Percentiles rank a stretch among this genome's conserved stretches.
Conservation (phyloP, 2,113 vertebrate species). For the Gracilinanus agilis region DNA sequence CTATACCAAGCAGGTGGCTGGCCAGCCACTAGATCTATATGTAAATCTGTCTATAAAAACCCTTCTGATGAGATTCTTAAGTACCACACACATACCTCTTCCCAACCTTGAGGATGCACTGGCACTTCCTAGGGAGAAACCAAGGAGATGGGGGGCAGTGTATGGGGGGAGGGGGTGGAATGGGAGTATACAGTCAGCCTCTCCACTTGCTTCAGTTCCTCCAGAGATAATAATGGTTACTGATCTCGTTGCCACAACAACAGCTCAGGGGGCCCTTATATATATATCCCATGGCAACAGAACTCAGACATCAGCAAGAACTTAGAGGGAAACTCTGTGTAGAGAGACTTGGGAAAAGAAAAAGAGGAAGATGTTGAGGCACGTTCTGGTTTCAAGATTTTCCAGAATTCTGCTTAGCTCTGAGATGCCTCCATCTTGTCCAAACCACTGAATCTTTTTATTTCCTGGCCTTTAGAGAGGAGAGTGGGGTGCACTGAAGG, state of each 20-base stretch:
- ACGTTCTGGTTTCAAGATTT: neutral
- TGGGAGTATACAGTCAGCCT: neutral
- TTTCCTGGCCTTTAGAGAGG: neutral
- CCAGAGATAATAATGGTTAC: neutral
- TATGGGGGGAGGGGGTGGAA: neutral
- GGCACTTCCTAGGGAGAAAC: neutral
- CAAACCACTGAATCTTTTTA: neutral
- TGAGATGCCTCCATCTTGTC: neutral
- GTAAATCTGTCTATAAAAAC: neutral
- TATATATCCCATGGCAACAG: neutral
- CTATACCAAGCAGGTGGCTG: neutral
- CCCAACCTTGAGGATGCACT: neutral
- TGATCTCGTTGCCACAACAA: neutral
- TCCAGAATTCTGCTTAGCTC: neutral
- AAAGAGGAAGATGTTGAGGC: neutral
- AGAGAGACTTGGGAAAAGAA: neutral
- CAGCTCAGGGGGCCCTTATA: too few species aligned
- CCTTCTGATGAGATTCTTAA: neutral
- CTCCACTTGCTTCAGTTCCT: neutral
- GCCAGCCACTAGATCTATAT: neutral
- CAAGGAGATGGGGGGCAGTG: too few species aligned
- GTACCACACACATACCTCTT: neutral
- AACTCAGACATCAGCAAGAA: neutral
- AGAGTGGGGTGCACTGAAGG: neutral
- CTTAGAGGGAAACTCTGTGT: neutral